Base-by-base conservation (phyloP, 2,113 vertebrate species). In the Esox niger region DNA sequence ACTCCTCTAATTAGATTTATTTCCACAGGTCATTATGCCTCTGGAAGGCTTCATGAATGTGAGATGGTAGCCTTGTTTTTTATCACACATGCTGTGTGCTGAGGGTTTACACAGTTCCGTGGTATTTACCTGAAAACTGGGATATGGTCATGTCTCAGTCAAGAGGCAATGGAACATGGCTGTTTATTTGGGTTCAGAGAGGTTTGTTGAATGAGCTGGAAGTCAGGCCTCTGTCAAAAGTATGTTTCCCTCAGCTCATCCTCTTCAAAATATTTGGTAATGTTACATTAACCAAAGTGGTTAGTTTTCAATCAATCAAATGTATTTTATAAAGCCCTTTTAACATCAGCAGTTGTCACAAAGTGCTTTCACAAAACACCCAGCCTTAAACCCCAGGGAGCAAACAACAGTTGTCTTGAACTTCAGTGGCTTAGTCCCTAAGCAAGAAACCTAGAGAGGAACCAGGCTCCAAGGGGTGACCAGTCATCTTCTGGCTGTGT, bases 141-240 rank as follows among this genome's bases (percentile, higher is more conserved):
- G 11, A 62, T 58, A 52, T 73, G 71, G 38, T 77, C 57, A 31
- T 9, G 31, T 30, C 67, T 62, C 61, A 0, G 69, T 65, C 69
- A 29, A 38, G 69, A 75, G 54, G 35, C 35, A 2, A 38, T 17
- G 2, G 27, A 30, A 7, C 13, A 0, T 10, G 67, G 70, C 59
- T 77, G 38, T 88, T 87, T 89, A 74, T 89, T 87, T 83, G 38
- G 71, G 26, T 71, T 75, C 56, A 65, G 31, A 17, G 54, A 4
- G 59, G 76, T 81, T 85, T 87, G 83, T 85, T 83, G 80, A 78
- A 81, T 73, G 76, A 83, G 75, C 81, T 81, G 79, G 76, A 79
- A 79, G 79, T 25, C 38, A 9, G 78, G 64, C 61, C 70, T 58
- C 31, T 73, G 46, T 55, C 43, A n/a, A 38, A 25, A n/a, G 4